A percentile compares a stretch with the other conserved stretches of the same genome.
Conservation (phyloP, 2,888 invertebrate genomes). For the Microplitis manilae region DNA sequence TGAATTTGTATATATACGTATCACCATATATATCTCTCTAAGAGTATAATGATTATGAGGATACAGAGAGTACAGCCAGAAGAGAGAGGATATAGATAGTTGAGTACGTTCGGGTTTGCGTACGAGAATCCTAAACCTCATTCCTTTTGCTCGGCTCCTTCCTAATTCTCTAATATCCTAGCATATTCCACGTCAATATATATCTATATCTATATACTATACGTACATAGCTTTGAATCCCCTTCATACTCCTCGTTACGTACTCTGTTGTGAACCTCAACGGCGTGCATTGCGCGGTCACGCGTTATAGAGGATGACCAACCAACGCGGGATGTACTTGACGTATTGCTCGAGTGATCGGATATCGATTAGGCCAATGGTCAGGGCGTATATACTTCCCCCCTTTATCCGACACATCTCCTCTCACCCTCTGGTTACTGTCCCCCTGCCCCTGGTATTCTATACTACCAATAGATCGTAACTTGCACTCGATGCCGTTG, state of each 20-base stretch:
- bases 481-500: slow-evolving; percentile 63
- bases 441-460: background rate
- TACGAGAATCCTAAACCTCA: no score
- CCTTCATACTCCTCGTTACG: background rate
- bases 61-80: no score
- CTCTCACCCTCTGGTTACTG: background rate
- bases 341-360: slow-evolving; percentile 68
- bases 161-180: no score
- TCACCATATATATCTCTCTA: background rate
- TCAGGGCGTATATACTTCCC: slow-evolving; percentile 18
- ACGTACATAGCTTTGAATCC: background rate
- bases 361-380: slow-evolving; percentile 66
- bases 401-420: slow-evolving; percentile 25
- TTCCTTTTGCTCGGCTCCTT: no score
- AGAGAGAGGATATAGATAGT: no score
- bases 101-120: no score
- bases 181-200: no score
- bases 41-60: no score
- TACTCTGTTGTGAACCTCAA: slow-evolving; percentile 30
- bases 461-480: slow-evolving; percentile 60
- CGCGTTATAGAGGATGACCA: slow-evolving; percentile 50
- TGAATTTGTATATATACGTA: slow-evolving; percentile 28
- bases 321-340: slow-evolving; percentile 64
- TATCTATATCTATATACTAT: background rate
- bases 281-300: slow-evolving; percentile 44